Evolutionary conservation across 1,140 invertebrate genomes (phyloP).

Genomic region (Teleopsis dalmanni): DNA sequence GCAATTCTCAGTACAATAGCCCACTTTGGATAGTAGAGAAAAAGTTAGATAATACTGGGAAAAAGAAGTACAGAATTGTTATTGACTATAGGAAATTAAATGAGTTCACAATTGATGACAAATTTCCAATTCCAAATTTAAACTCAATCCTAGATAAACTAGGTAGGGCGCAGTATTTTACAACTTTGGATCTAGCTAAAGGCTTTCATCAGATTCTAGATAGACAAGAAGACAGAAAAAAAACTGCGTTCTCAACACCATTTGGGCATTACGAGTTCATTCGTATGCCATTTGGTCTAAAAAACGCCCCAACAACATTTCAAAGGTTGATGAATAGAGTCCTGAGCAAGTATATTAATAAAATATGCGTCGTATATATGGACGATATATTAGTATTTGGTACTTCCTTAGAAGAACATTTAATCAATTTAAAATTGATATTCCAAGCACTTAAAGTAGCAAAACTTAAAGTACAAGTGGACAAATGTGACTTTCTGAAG

Average conservation of each 20-base stretch:
- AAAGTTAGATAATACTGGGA: constrained; percentile 36
- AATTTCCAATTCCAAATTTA: constrained; percentile 48
- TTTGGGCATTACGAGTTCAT: constrained; percentile 12
- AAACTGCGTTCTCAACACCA: constrained; percentile 13
- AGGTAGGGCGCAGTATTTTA: constrained; percentile 30
- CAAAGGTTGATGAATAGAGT: constrained; percentile 43
- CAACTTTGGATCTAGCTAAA: constrained; percentile 29
- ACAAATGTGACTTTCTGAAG: constrained; percentile 7
- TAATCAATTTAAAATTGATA: constrained; percentile 28
- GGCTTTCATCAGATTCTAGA: constrained; percentile 31
- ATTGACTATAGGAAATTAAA: constrained; percentile 43
- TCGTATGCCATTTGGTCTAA: constrained; percentile 40
- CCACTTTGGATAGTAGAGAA: constrained; percentile 43
- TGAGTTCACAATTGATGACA: constrained; percentile 39
- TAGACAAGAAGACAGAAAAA: constrained; percentile 3
- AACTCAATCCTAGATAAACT: constrained; percentile 42
- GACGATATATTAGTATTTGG: constrained; percentile 34
- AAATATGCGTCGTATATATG: constrained; percentile 29
- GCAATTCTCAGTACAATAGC: constrained; percentile 28
- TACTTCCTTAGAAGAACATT: constrained; percentile 28
- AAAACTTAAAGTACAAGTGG: constrained; percentile 6
- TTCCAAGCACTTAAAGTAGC: too few species aligned
- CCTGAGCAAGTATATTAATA: constrained; percentile 23
- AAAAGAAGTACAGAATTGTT: constrained; percentile 40
- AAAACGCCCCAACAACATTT: too few species aligned